Percentiles rank a stretch among this genome's conserved stretches.
These are phyloP conservation scores for Actinernus sp. DNA, from an alignment of 92 coral and sea anemone genomes.

Conservation along the genomic window DNA sequence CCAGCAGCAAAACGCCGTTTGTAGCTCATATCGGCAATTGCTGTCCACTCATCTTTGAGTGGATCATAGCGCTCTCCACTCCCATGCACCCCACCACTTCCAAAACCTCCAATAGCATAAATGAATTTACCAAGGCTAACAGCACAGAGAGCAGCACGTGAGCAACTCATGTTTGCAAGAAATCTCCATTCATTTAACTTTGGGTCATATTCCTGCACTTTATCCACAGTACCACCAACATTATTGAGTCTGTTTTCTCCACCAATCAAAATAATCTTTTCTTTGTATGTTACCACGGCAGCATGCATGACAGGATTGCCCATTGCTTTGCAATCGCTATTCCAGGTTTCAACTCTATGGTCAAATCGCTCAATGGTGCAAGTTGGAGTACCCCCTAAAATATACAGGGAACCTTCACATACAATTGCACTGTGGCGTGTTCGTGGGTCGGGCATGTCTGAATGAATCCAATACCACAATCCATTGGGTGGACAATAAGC, in stretches of 20 bases:
- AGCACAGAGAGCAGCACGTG: constrained; percentile 48
- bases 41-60: constrained; percentile 14
- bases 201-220: background rate
- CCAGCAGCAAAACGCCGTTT: constrained; percentile 35
- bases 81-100: constrained; percentile 1
- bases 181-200: constrained; percentile 19
- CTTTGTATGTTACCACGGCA: constrained; percentile 6
- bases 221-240: background rate
- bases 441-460: constrained; percentile 5
- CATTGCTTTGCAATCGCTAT: background rate
- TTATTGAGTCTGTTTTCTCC: background rate
- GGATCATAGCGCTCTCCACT: constrained; percentile 21
- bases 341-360: background rate
- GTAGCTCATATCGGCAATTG: constrained; percentile 21
- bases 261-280: constrained; percentile 30
- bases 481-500: constrained; percentile 1
- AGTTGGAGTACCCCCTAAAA: constrained; percentile 14
- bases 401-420: constrained; percentile 22
- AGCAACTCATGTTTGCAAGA: constrained; percentile 22
- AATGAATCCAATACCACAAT: background rate
- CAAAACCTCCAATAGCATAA: constrained; percentile 38
- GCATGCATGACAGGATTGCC: background rate
- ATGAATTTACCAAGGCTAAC: constrained; percentile 18
- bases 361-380: background rate
- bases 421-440: constrained; percentile 40